phyloP scores from a whole-genome alignment of 1,140 invertebrate species.

The Venustaconcha ellipsiformis region DNA sequence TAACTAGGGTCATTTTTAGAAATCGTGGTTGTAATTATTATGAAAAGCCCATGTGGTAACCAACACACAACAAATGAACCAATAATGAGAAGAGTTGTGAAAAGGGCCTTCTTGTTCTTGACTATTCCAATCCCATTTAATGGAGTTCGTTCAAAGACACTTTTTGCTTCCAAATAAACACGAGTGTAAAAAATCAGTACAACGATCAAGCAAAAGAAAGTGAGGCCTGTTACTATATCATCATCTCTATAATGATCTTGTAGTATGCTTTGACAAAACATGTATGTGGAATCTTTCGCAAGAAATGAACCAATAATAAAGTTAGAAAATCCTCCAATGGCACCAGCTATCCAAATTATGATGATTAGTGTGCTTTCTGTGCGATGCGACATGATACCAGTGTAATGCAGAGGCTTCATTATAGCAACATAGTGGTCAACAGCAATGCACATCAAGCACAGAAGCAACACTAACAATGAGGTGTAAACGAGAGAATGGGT shows the following conservation, averaged over 20 bases:
- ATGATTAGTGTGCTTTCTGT: constrained; percentile 79
- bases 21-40: constrained; percentile 29
- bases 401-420: constrained; percentile 85
- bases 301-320: constrained; percentile 44
- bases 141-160: constrained; percentile 9
- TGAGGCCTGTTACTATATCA: constrained; percentile 36
- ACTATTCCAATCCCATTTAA: constrained; percentile 18
- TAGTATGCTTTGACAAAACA: constrained; percentile 30
- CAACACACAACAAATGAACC: constrained; percentile 77
- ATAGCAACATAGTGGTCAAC: constrained; percentile 86
- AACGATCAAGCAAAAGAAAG: constrained; percentile 67
- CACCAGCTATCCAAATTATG: constrained; percentile 73
- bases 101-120: constrained; percentile 74
- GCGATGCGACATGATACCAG: constrained; percentile 73
- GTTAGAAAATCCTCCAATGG: constrained; percentile 70
- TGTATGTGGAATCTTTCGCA: constrained; percentile 41
- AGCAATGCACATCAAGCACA: constrained; percentile 76
- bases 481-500: constrained; percentile 34
- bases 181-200: constrained; percentile 40
- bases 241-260: too few relatives aligned
- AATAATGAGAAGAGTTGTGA: constrained; percentile 78
- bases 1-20: neutral
- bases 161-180: constrained; percentile 33
- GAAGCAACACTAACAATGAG: constrained; percentile 71
- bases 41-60: constrained; percentile 73